Conservation (phyloP, 2,797 vertebrate genomes). For the Cynopterus sphinx region DNA sequence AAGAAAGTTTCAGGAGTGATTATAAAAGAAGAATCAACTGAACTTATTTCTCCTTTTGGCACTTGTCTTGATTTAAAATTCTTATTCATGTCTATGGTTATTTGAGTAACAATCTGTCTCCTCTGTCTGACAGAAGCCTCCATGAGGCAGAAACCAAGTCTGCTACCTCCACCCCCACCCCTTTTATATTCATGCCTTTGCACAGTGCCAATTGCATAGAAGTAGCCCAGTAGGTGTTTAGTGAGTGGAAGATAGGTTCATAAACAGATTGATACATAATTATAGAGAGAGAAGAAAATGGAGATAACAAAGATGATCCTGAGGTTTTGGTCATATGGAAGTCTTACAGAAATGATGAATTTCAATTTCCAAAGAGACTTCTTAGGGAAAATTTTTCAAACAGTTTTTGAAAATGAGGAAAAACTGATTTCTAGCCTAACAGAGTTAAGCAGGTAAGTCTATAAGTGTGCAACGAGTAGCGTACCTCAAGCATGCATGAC, state of each 20-base stretch:
- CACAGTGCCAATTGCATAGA: background rate
- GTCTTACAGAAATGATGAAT: background rate
- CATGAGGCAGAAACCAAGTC: background rate
- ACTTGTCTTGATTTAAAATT: background rate
- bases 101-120: background rate
- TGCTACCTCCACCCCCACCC: background rate
- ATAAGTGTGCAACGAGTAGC: too few species aligned
- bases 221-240: background rate
- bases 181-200: too few species aligned
- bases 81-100: background rate
- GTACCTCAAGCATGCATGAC: background rate
- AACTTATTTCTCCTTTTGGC: background rate
- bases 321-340: background rate
- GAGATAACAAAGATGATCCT: background rate
- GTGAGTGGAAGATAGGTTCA: background rate
- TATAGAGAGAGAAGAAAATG: background rate
- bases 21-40: background rate
- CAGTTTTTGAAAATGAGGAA: background rate
- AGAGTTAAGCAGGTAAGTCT: background rate
- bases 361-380: background rate
- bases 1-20: background rate
- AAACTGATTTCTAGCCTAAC: background rate
- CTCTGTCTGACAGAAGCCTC: background rate
- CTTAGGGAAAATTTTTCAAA: background rate
- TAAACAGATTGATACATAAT: background rate